Evolutionary conservation across 2,888 invertebrate genomes (phyloP).

Genomic region (Callinectes sapidus): DNA sequence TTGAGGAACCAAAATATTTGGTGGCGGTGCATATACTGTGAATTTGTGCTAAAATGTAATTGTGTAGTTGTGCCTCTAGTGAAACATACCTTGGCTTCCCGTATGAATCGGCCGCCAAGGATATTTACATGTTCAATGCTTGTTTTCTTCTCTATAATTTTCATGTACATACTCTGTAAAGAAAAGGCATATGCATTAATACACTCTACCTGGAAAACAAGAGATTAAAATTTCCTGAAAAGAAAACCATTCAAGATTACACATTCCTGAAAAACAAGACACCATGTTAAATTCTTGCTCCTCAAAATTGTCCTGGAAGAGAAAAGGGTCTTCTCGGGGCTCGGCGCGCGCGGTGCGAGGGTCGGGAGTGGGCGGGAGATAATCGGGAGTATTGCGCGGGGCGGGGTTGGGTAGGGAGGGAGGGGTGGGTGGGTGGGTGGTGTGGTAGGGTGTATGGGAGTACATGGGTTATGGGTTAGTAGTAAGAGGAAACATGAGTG

Average conservation of each 20-base stretch:
- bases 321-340: conserved; percentile 33
- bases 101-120: conserved; percentile 94
- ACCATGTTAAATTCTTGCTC: conserved; percentile 13
- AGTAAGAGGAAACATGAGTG: conserved; percentile 54
- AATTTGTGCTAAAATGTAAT: conserved; percentile 53
- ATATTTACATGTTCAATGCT: conserved; percentile 94
- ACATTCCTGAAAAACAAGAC: conserved; percentile 52
- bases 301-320: conserved; percentile 41
- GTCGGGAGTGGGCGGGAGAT: conserved; percentile 18
- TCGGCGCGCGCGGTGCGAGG: conserved; percentile 22
- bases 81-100: conserved; percentile 95
- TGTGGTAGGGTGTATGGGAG: background rate
- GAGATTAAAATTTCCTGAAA: conserved; percentile 46
- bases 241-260: conserved; percentile 36
- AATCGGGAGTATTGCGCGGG: background rate
- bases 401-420: background rate
- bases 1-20: conserved; percentile 39
- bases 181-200: conserved; percentile 67
- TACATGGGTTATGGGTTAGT: conserved; percentile 56
- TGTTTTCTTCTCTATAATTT: conserved; percentile 86
- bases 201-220: conserved; percentile 60
- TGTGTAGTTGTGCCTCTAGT: conserved; percentile 58
- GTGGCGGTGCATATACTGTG: conserved; percentile 37
- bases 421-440: background rate
- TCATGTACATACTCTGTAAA: conserved; percentile 91